Evolutionary conservation across 1,140 invertebrate species (phyloP), one percentile per base, ranked within the genome.

Genomic region (Calliphora vicina): DNA sequence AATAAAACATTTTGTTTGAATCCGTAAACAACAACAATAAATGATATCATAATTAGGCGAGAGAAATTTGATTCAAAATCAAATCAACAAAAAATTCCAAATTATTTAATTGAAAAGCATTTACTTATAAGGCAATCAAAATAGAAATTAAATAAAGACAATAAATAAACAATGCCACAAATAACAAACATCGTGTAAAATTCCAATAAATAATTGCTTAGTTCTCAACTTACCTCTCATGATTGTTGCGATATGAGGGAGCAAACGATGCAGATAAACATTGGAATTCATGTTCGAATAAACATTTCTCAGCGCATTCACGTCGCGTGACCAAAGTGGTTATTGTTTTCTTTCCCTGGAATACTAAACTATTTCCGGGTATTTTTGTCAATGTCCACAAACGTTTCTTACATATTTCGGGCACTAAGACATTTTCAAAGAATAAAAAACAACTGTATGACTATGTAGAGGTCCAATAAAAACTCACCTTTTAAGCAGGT

Each of bases 241-340:
- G 88, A 85, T 89, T 87, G 82, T 91, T 91, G 42, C 86, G 83
- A 84, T 88, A 85, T 61, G 88, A 89, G 35, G 91, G 88, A 26
- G 87, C 88, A 85, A 92, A 92, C 84, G 92, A 92, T 80, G 87
- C 87, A 25, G 92, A 92, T 83, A 88, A 89, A 85, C 92, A 92
- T 50, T 85, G 73, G 84, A 92, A 92, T 45, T 87, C 83, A 15
- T 80, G 89, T 87, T 92, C 91, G 57, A 91, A 87, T 78, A 92
- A 87, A 85, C 92, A 92, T 35, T 86, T 85, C 84, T 92, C 91
- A 83, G 92, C 88, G 85, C 92, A 92, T 84, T 91, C 91, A 84
- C 86, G 87, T 82, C 91, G 88, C 83, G 91, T 91, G 84, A 92
- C 86, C 85, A 89, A 85, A 81, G 87, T 87, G 20, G 89, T 84